Evolutionary conservation across 2,888 invertebrate species (phyloP), one percentile per base, ranked within the genome.

Genomic region (Choristoneura rosaceana): DNA sequence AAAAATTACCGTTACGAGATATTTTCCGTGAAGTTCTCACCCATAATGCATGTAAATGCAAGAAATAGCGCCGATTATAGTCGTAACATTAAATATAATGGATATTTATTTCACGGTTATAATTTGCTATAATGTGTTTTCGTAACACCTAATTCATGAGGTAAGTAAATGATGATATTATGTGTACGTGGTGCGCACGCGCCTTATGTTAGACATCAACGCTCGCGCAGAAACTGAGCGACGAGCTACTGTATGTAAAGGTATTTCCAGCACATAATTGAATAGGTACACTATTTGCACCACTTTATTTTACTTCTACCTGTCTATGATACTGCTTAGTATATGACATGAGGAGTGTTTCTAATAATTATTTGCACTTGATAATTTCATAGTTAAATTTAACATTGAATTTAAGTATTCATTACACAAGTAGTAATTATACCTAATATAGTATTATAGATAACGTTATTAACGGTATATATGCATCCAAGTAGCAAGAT

Each of bases 181-280:
- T 52, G 52, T 17, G 8, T 52, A 8, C 79, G 78, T 77, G 78
- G 77, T 80, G 79, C 79, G 81, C 78, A 79, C 74, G 80, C 80
- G 78, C 79, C 73, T 76, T 78, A 78, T 82, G 82, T 84, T 83
- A 87, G 87, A 87, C 85, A 83, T 87, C 85, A 87, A 86, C 86
- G 86, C 80, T 71, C 77, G 75, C 80, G 34, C 15, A 15, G 47
- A 0, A 15, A n/a, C 33, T 25, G 47, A n/a, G 33, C 47, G 14
- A 14, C 33, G 33, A 9, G 38, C 38, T 38, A 38, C 38, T 7
- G 38, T 38, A 0, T 38, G 38, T 38, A 38, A 38, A 38, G 38
- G 38, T 38, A 38, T 4, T 7, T 38, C 7, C 38, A 38, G 43
- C 12, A 43, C 4, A 10, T 43, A 43, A 43, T 43, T 43, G 12